Base-by-base conservation (phyloP, 2,797 vertebrate genomes). In the Phyllotis vaccarum region DNA sequence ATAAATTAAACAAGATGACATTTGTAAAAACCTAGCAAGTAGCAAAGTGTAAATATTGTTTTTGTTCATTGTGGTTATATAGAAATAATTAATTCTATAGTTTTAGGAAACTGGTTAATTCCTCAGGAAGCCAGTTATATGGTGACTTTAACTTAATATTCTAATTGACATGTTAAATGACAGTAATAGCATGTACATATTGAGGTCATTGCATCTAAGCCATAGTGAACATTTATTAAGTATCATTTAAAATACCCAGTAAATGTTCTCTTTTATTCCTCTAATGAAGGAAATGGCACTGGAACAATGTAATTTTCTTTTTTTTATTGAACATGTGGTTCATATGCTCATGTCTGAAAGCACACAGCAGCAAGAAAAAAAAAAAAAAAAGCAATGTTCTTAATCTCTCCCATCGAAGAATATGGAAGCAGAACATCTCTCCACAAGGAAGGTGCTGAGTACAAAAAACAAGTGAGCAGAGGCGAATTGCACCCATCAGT, bases 261-360 rank as follows among this genome's bases (percentile, higher is more conserved):
- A 93, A 60, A 78, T 89, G 72, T 91, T 96, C 54, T 60, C 24
- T 91, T 93, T 97, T 21, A 86, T 76, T 11, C 54, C 90, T 96
- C 43, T 22, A 5, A 64, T 29, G 58, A 86, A 16, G 34, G 40
- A 70, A 86, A 90, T 70, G 46, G n/a, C 58, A 43, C 80, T 86
- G 40, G 83, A 86, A 66, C 86, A 91, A 88, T 88, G 60, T 49
- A 97, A 79, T 64, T 74, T 79, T 64, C 68, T 79, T 92, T 85
- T 60, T 17, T 22, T 83, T 64, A 76, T 92, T 80, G 49, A 92
- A 88, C 88, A 93, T 27, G 56, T 87, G 37, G 37, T 91, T 37
- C 37, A 49, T 16, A 66, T 91, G 92, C 91, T 89, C 88, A 82
- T 54, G n/a, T 79, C 58, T 89, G 82, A 19, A 81, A 72, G 43